Conservation (phyloP, 1,140 invertebrate genomes). For the Stegodyphus mimosarum region DNA sequence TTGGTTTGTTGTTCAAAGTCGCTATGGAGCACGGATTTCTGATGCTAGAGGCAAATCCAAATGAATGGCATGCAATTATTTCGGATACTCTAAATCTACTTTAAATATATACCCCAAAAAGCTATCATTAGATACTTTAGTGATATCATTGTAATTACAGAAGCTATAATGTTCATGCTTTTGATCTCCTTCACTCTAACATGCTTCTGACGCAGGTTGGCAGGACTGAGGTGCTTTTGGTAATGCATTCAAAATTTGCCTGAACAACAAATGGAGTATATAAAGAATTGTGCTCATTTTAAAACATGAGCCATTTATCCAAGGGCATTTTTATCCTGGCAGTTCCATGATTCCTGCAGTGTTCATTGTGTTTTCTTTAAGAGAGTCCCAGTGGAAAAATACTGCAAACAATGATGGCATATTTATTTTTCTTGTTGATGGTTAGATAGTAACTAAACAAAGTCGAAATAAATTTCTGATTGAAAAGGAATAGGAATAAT, state of each 20-base stretch:
- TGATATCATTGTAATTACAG: slow-evolving; percentile 3
- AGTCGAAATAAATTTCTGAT: too few species aligned
- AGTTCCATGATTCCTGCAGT: too few species aligned
- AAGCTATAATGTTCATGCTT: not conserved
- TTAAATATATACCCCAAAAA: not conserved
- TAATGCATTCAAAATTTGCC: not conserved
- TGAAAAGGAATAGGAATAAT: too few species aligned
- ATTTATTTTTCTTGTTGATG: not conserved
- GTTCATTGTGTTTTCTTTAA: too few species aligned
- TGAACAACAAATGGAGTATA: not conserved
- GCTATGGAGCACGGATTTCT: not conserved
- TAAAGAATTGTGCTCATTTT: not conserved
- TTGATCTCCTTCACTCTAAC: not conserved
- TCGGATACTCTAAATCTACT: slow-evolving; percentile 8
- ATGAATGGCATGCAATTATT: not conserved
- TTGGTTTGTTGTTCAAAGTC: not conserved
- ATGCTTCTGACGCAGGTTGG: not conserved
- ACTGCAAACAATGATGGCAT: too few species aligned
- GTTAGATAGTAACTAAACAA: too few species aligned
- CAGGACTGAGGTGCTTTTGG: not conserved
- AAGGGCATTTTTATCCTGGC: too few species aligned
- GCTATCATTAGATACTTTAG: not conserved
- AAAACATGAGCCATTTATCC: too few species aligned
- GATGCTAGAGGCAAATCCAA: not conserved
- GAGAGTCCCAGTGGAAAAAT: too few species aligned